phyloP scores from a whole-genome alignment of 1,140 invertebrate species.

The Octopus sinensis region DNA sequence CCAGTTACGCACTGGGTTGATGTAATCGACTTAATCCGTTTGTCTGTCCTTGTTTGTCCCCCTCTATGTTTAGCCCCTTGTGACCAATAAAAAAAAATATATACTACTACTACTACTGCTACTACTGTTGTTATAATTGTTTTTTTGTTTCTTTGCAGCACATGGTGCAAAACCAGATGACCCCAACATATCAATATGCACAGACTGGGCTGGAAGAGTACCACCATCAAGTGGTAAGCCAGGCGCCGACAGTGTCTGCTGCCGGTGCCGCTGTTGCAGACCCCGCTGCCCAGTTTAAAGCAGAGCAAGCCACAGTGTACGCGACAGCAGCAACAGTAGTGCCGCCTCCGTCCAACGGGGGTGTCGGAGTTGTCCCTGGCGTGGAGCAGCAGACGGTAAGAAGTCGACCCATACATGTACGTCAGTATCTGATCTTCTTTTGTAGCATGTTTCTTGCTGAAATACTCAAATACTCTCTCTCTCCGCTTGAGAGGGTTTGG shows the following conservation, averaged over 20 bases:
- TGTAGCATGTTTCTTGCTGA: conserved; percentile 9
- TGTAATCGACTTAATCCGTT: no score
- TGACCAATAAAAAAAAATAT: no score
- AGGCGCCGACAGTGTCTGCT: conserved; percentile 45
- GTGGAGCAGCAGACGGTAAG: conserved; percentile 60
- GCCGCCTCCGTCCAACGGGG: conserved; percentile 56
- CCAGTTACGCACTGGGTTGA: no score
- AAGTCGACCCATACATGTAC: conserved; percentile 39
- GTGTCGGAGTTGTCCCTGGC: conserved; percentile 23
- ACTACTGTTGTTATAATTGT: not conserved
- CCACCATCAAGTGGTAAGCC: conserved; percentile 42
- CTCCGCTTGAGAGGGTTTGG: no score
- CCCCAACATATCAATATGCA: conserved; percentile 74
- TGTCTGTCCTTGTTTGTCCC: no score
- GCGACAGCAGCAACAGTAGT: conserved; percentile 60
- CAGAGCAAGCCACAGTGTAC: conserved; percentile 32
- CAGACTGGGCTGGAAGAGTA: conserved; percentile 56
- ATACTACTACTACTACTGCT: no score
- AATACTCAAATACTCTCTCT: no score
- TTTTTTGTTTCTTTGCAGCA: conserved; percentile 66
- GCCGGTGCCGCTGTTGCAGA: conserved; percentile 57
- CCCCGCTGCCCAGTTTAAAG: conserved; percentile 53
- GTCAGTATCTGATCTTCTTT: conserved; percentile 19
- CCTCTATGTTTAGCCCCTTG: no score
- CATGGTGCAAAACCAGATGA: conserved; percentile 91